Evolutionary conservation across 2,888 invertebrate species (phyloP).

Genomic region (Cacoxenus indagator): DNA sequence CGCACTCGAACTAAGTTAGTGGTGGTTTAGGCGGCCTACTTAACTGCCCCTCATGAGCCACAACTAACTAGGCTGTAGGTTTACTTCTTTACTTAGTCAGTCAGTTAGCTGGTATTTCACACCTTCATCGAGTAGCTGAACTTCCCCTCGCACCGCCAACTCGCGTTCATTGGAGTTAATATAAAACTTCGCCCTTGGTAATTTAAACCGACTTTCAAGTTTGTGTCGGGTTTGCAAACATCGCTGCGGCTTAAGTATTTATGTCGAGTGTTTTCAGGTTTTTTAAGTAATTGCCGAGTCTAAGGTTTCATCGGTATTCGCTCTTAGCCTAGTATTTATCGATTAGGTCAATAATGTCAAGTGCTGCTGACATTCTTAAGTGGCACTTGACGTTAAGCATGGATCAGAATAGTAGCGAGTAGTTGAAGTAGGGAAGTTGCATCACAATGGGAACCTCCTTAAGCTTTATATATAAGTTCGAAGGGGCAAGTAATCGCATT

Average conservation of each 20-base stretch:
- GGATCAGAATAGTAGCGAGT: too few species aligned
- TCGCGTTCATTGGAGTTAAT: background rate
- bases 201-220: background rate
- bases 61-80: background rate
- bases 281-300: slow-evolving; percentile 15
- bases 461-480: too few species aligned
- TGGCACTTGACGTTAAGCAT: background rate
- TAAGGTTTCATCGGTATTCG: background rate
- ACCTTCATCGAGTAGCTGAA: background rate
- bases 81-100: background rate
- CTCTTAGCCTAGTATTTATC: background rate
- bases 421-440: too few species aligned
- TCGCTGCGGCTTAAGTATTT: slow-evolving; percentile 10
- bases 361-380: background rate
- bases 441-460: too few species aligned
- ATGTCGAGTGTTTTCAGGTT: slow-evolving; percentile 13
- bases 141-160: background rate
- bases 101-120: background rate
- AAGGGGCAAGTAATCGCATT: too few species aligned
- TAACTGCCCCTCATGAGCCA: background rate
- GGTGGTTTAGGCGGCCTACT: background rate
- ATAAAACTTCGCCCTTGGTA: background rate
- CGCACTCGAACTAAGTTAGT: too few species aligned
- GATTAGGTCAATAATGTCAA: too few species aligned
- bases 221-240: background rate